Base-by-base conservation (phyloP, 2,888 invertebrate genomes). In the Dioctria linearis region DNA sequence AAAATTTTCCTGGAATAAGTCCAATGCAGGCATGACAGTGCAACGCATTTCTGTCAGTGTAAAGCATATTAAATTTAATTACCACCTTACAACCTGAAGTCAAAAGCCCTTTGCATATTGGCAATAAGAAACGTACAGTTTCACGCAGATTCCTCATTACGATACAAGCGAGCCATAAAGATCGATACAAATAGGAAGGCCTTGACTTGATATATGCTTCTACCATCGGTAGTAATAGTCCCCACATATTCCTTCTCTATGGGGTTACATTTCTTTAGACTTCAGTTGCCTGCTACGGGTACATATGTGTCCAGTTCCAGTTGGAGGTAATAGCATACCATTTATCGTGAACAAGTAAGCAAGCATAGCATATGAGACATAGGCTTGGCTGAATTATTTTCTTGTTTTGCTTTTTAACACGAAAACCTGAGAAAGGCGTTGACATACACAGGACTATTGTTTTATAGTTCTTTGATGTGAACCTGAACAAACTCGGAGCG, bases 101-200 rank as follows among this genome's bases (percentile, higher is more conserved):
- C 13, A 43, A 43, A 67, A 46, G 25, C 25, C 25, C 67, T 67
- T 49, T 42, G 67, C 43, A 67, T 9, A 46, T 13, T 46, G 43
- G 67, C 25, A 25, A 43, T 67, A 40, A 65, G 46, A 67, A 67
- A 67, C 67, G 43, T 67, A 42, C 43, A 46, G 25, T 25, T 25
- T 25, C 25, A 25, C 25, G 25, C 43, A 46, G 46, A 43, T 67
- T 46, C 67, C 67, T 67, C 67, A 67, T 67, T 67, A 67, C 49
- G 49, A 67, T 67, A 43, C 13, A 67, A 67, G 43, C 67, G 67
- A 46, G 43, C 67, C 67, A 67, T 67, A 67, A 67, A 67, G 46
- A 67, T 67, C 67, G 67, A 67, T 67, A 46, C 67, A 67, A 67
- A 67, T 67, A 67, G 67, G 43, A 67, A 67, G 67, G 67, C 67